Evolutionary conservation across 2,797 vertebrate genomes (phyloP), one percentile per base, ranked within the genome.

Genomic region (Percopsis omiscomaycus): DNA sequence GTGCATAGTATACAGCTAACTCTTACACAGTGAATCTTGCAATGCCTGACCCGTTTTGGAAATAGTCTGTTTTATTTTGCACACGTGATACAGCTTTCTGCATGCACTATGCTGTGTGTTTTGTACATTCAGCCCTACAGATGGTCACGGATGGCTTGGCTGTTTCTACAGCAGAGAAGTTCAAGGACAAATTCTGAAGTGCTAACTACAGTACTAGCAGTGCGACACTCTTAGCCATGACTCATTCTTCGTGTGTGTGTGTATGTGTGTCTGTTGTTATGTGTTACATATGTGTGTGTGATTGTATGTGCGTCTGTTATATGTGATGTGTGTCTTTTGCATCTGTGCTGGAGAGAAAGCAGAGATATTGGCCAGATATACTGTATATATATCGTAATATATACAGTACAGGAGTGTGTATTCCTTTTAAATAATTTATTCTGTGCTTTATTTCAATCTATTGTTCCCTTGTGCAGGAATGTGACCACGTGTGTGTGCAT

Each of bases 141-240:
- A 66, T 51, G 57, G 76, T 76, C 82, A 82, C 45, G 60, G 69
- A 65, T 75, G 77, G 69, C 61, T 55, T 12, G 64, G 27, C 58
- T 71, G 54, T 68, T 74, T 76, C 69, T 68, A 55, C 55, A 58
- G 50, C 61, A 71, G 45, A 75, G 61, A 75, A 37, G 75, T 77
- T 81, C 81, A 87, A 86, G 77, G 84, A 70, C 80, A 72, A 78
- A 76, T 63, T 68, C 48, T 61, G 64, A 66, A 62, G 75, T 60
- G 49, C 49, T 48, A 61, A 68, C 47, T 5, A 28, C 69, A 64
- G 58, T 6, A 5, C 12, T 5, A 6, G 12, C 53, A 57, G 30
- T 46, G 55, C 14, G 30, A 22, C 61, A 6, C 56, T 63, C 55
- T 42, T 8, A 37, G 32, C 32, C 32, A 37, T 37, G 54, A 55